phyloP scores from a whole-genome alignment of 2,113 vertebrate genomes.

The Gallinago media region DNA sequence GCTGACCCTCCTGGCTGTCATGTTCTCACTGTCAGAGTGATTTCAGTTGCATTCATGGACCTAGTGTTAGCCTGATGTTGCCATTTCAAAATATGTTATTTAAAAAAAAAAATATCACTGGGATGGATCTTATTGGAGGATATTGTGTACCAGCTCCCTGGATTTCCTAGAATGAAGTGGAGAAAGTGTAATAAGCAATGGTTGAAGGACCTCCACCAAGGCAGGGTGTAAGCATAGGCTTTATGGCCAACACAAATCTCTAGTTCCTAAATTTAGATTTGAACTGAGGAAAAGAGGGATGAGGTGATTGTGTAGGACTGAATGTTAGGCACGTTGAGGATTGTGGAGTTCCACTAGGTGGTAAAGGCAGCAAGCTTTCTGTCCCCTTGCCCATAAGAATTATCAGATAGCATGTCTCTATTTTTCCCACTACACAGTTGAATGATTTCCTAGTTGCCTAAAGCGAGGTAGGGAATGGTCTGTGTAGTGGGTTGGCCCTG shows the following conservation, averaged over 20 bases:
- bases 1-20: fast-evolving
- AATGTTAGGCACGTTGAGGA: not conserved
- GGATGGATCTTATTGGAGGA: not conserved
- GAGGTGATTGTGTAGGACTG: not conserved
- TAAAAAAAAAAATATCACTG: not conserved
- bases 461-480: not conserved
- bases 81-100: not conserved
- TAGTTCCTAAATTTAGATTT: not conserved
- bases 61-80: not conserved
- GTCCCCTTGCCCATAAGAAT: fast-evolving
- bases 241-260: not conserved
- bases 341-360: not conserved
- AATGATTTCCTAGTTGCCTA: not conserved
- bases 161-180: not conserved
- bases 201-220: not conserved
- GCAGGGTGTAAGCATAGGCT: not conserved
- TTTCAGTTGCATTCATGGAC: not conserved
- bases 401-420: not conserved
- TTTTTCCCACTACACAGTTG: not conserved
- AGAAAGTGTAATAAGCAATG: not conserved
- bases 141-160: not conserved
- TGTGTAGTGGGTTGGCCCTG: not conserved
- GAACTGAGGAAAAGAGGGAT: not conserved
- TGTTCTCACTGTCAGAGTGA: not conserved
- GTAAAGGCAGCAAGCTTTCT: not conserved